phyloP scores from a whole-genome alignment of 2,888 invertebrate genomes.

The Ellobium chinense region DNA sequence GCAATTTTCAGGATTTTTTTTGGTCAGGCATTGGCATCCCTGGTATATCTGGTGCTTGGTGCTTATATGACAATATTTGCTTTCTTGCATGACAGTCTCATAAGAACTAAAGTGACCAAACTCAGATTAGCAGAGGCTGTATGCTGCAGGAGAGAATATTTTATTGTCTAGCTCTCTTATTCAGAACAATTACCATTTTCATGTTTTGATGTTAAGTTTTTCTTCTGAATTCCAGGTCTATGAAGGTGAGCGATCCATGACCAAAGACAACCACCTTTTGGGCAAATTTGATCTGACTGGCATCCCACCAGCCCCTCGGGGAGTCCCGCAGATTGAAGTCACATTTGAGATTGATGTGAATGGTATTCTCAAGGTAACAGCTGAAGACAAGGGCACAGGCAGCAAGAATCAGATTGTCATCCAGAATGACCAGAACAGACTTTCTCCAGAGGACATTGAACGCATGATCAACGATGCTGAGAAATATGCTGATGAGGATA shows the following conservation, averaged over 20 bases:
- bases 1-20: too few species aligned
- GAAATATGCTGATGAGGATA: slow-evolving; percentile 99
- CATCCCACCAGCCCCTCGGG: slow-evolving; percentile 88
- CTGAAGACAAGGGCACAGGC: slow-evolving; percentile 99
- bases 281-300: slow-evolving; percentile 99
- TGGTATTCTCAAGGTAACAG: slow-evolving; percentile 84
- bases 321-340: slow-evolving; percentile 80
- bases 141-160: too few species aligned
- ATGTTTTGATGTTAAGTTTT: too few species aligned
- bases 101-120: too few species aligned
- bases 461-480: slow-evolving; percentile 99
- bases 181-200: too few species aligned
- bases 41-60: too few species aligned
- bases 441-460: slow-evolving; percentile 99
- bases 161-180: too few species aligned
- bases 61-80: too few species aligned
- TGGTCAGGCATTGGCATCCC: too few species aligned
- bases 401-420: slow-evolving; percentile 99
- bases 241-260: slow-evolving; percentile 99
- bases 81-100: too few species aligned
- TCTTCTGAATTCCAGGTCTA: slow-evolving; percentile 90
- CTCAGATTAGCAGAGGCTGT: too few species aligned
- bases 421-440: slow-evolving; percentile 97
- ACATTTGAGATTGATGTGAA: slow-evolving; percentile 82
- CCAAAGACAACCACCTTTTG: slow-evolving; percentile 98